Evolutionary conservation across 2,797 vertebrate species (phyloP).

Genomic region (Chrysocyon brachyurus): DNA sequence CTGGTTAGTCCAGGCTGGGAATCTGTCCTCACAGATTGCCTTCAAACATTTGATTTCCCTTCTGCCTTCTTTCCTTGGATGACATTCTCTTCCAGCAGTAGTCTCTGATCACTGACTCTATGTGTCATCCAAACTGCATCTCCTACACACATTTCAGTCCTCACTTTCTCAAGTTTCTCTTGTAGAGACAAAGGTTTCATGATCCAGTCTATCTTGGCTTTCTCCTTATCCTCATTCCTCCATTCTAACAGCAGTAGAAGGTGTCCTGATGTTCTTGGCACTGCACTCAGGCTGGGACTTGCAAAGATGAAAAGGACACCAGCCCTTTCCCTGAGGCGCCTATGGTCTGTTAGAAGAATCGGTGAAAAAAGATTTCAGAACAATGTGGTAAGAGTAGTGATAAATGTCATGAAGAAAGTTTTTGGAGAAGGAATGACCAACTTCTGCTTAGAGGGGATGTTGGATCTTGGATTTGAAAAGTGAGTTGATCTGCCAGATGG

Average conservation of each 20-base stretch:
- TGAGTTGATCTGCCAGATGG: background rate
- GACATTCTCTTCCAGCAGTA: background rate
- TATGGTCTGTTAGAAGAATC: background rate
- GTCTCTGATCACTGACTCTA: background rate
- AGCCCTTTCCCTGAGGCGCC: background rate
- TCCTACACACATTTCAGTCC: background rate
- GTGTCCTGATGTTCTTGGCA: background rate
- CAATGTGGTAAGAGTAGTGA: background rate
- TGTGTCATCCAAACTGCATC: background rate
- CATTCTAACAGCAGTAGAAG: background rate
- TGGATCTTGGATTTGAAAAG: background rate
- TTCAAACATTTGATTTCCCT: background rate
- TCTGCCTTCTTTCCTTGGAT: background rate
- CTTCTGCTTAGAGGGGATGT: background rate
- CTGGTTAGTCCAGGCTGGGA: background rate
- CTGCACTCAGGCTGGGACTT: background rate
- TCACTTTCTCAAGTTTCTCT: background rate
- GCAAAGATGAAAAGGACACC: background rate
- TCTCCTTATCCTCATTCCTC: background rate
- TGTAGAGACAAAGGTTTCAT: background rate
- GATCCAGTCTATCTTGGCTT: background rate
- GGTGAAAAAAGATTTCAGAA: slow-evolving; percentile 13
- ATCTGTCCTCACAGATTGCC: too few relatives aligned
- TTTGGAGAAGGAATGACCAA: background rate
- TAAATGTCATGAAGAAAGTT: background rate